Evolutionary conservation across 2,888 invertebrate genomes (phyloP).

Genomic region (Ramazzottius varieornatus): DNA sequence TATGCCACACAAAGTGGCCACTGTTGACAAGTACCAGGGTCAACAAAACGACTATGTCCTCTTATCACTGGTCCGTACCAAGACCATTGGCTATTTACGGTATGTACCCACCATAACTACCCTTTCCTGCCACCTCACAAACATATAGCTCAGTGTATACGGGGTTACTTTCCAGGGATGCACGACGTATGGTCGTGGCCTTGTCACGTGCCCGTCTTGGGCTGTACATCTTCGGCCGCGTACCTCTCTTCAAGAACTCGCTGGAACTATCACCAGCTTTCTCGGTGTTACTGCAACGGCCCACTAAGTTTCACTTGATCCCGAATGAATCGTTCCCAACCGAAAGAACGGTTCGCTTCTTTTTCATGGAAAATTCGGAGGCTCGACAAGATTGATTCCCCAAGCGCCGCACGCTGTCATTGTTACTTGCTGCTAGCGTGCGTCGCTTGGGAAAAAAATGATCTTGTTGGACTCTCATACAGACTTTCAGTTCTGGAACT

Average conservation of each 20-base stretch:
- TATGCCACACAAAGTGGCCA: slow-evolving; percentile 54
- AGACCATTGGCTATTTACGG: slow-evolving; percentile 85
- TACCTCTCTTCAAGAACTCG: slow-evolving; percentile 75
- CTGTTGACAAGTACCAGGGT: slow-evolving; percentile 97
- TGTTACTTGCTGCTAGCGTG: neutral
- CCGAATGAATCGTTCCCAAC: slow-evolving; percentile 52
- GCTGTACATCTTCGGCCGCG: slow-evolving; percentile 76
- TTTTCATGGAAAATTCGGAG: neutral
- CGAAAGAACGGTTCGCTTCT: slow-evolving; percentile 24
- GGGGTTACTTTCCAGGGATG: slow-evolving; percentile 42
- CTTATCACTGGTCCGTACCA: slow-evolving; percentile 75
- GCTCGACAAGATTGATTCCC: neutral
- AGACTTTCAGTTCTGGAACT: too few species aligned
- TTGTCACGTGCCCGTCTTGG: slow-evolving; percentile 91
- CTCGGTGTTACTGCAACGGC: slow-evolving; percentile 53
- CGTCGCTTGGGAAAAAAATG: neutral
- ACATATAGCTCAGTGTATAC: slow-evolving; percentile 5
- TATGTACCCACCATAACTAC: too few species aligned
- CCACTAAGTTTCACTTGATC: slow-evolving; percentile 47
- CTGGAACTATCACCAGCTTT: slow-evolving; percentile 88
- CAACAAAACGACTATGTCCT: slow-evolving; percentile 97
- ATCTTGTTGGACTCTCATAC: too few species aligned
- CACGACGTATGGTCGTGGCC: slow-evolving; percentile 81
- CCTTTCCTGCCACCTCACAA: neutral
- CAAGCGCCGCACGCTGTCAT: neutral